phyloP scores from a whole-genome alignment of 2,113 vertebrate genomes.

The Daboia siamensis region DNA sequence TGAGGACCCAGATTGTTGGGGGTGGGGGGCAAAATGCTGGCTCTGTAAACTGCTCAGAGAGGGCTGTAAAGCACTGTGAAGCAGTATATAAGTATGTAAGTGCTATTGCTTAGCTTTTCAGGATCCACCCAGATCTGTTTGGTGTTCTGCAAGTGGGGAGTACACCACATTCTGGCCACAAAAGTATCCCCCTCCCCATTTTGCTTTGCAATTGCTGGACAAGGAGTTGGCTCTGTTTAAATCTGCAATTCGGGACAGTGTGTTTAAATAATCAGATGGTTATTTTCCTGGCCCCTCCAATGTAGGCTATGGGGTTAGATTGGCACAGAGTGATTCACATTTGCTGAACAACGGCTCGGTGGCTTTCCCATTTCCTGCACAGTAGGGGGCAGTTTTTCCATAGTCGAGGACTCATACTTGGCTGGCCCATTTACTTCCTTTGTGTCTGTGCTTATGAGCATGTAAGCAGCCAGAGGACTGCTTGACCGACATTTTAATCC shows the following conservation, averaged over 20 bases:
- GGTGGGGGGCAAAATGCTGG: no score
- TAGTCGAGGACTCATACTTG: not conserved
- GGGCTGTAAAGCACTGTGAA: no score
- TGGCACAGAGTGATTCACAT: not conserved
- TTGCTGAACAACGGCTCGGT: slow-evolving; percentile 29
- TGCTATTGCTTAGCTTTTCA: not conserved
- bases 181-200: not conserved
- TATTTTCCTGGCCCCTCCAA: not conserved
- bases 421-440: slow-evolving; percentile 23
- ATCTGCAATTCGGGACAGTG: not conserved
- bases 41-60: no score
- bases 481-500: not conserved
- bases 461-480: not conserved
- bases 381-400: not conserved
- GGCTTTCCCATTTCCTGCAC: slow-evolving; percentile 9
- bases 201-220: not conserved
- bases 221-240: not conserved
- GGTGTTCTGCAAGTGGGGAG: not conserved
- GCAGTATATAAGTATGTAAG: no score
- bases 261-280: not conserved
- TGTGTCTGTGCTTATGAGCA: not conserved
- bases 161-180: not conserved
- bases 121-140: not conserved
- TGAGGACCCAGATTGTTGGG: no score
- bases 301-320: not conserved